phyloP scores from a whole-genome alignment of 2,888 invertebrate genomes.

The Lysandra coridon region DNA sequence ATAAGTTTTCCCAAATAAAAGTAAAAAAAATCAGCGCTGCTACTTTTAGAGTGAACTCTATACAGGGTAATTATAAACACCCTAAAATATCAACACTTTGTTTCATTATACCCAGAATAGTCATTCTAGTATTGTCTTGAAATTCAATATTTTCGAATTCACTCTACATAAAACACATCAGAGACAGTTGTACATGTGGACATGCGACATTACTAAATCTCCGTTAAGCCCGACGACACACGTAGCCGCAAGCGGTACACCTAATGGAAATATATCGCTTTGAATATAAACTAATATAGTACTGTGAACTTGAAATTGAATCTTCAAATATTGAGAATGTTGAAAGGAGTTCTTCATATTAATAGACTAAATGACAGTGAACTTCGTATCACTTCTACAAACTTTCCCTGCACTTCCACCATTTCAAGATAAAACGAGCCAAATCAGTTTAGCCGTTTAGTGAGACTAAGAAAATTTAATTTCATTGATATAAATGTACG shows the following conservation, averaged over 20 bases:
- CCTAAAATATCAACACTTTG: too few relatives aligned
- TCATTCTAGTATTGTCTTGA: neutral
- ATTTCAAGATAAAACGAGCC: too few relatives aligned
- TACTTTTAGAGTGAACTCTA: too few relatives aligned
- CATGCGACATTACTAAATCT: conserved; percentile 55
- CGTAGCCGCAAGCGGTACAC: conserved; percentile 42
- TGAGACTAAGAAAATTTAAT: too few relatives aligned
- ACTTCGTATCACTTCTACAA: too few relatives aligned
- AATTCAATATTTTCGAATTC: neutral
- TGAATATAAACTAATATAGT: conserved; percentile 4
- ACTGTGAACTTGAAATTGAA: neutral
- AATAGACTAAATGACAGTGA: neutral
- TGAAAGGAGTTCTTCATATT: neutral
- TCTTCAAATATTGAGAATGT: neutral
- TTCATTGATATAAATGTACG: too few relatives aligned
- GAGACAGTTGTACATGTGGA: conserved; percentile 30
- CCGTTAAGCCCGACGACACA: conserved; percentile 60
- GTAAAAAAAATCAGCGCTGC: too few relatives aligned
- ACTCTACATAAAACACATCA: conserved; percentile 23
- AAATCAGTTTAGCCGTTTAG: too few relatives aligned
- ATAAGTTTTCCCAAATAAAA: too few relatives aligned
- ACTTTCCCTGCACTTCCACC: too few relatives aligned
- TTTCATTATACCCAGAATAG: too few relatives aligned
- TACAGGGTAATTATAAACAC: too few relatives aligned
- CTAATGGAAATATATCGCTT: conserved; percentile 33